Conservation (phyloP, 1,140 invertebrate species). For the Eurosta solidaginis region DNA sequence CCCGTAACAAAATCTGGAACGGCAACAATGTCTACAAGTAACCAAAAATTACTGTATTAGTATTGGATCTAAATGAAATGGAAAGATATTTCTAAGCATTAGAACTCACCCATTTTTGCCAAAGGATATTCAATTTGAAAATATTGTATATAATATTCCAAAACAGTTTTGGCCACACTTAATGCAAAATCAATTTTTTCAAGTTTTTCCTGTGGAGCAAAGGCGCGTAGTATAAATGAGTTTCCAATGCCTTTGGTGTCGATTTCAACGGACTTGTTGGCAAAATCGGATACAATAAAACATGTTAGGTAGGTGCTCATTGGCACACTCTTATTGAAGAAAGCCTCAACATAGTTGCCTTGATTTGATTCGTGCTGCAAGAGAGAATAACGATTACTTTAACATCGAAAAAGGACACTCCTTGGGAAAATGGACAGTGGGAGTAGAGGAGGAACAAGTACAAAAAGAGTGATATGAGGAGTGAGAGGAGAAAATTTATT, state of each 20-base stretch:
- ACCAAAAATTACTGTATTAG: neutral
- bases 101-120: slow-evolving; percentile 74
- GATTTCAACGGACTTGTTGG: slow-evolving; percentile 63
- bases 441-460: neutral
- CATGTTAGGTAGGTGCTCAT: slow-evolving; percentile 93
- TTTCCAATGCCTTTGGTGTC: slow-evolving; percentile 64
- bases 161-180: slow-evolving; percentile 75
- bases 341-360: slow-evolving; percentile 43
- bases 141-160: slow-evolving; percentile 87
- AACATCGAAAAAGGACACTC: neutral
- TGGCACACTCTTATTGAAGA: slow-evolving; percentile 80
- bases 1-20: slow-evolving; percentile 94
- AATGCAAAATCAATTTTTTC: slow-evolving; percentile 83
- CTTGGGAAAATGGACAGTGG: neutral
- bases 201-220: slow-evolving; percentile 74
- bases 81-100: too few relatives aligned
- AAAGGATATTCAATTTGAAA: slow-evolving; percentile 87
- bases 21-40: slow-evolving; percentile 80
- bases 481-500: too few relatives aligned
- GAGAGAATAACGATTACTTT: neutral
- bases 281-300: slow-evolving; percentile 91
- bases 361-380: neutral
- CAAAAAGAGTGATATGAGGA: neutral
- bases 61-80: neutral
- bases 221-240: slow-evolving; percentile 71